phyloP scores from a whole-genome alignment of 1,140 invertebrate species.

The Drosophila carrolli region DNA sequence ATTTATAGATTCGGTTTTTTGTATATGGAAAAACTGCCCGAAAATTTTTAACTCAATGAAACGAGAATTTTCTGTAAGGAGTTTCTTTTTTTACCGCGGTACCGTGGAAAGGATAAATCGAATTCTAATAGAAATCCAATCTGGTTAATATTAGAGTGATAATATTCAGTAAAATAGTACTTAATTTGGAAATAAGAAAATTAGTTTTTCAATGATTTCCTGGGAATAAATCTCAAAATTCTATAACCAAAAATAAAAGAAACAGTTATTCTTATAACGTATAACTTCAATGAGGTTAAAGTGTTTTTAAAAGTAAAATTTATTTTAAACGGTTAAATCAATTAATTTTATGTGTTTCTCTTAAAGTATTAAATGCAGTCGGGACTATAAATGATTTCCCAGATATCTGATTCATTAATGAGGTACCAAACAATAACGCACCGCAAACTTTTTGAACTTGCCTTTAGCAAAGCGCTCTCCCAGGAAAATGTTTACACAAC shows the following conservation, averaged over 20 bases:
- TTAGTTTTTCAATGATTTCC: too few relatives aligned
- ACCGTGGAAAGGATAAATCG: conserved; percentile 1
- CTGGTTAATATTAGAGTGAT: too few relatives aligned
- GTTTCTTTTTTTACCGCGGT: conserved; percentile 3
- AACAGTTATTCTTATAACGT: too few relatives aligned
- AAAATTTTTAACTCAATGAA: conserved; percentile 40
- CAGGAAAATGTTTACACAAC: conserved; percentile 50
- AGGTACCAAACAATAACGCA: conserved; percentile 1
- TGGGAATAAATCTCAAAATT: too few relatives aligned
- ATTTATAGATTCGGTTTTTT: conserved; percentile 69
- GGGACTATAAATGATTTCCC: conserved; percentile 26
- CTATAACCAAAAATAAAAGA: too few relatives aligned
- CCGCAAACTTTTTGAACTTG: conserved; percentile 21
- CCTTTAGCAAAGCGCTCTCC: not conserved
- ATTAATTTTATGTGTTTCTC: not conserved
- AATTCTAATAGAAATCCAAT: too few relatives aligned
- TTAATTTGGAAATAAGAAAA: too few relatives aligned
- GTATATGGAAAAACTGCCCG: conserved; percentile 50
- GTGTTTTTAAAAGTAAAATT: too few relatives aligned
- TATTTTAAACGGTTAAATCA: not conserved
- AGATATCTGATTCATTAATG: conserved; percentile 7
- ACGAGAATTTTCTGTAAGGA: conserved; percentile 14
- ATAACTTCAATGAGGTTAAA: too few relatives aligned
- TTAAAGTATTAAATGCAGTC: not conserved
- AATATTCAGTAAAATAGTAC: too few relatives aligned